Evolutionary conservation across 2,797 vertebrate species (phyloP).

Genomic region (Sebastiscus albofasciatus): DNA sequence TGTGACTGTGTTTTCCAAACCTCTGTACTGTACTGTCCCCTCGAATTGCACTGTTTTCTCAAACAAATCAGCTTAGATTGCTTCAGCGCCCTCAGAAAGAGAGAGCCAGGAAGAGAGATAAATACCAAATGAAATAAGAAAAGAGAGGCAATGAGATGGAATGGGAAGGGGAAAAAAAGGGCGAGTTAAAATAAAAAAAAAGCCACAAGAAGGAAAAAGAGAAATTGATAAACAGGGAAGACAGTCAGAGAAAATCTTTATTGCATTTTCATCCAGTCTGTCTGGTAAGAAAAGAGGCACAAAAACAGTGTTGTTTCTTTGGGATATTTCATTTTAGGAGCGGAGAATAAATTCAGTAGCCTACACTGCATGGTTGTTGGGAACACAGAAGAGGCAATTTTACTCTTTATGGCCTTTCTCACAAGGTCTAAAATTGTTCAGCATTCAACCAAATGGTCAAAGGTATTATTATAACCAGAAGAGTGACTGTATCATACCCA

Average conservation of each 20-base stretch:
- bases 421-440: constrained; percentile 4
- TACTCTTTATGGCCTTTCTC: background rate
- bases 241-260: constrained; percentile 33
- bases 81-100: constrained; percentile 15
- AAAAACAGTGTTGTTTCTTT: constrained; percentile 28
- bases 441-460: constrained; percentile 15
- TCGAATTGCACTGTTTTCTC: constrained; percentile 14
- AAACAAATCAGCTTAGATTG: constrained; percentile 51
- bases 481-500: background rate
- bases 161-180: background rate
- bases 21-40: background rate
- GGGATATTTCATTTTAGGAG: constrained; percentile 16
- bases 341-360: constrained; percentile 24
- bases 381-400: constrained; percentile 17
- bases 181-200: background rate
- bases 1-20: background rate
- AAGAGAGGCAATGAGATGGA: background rate
- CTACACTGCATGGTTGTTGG: background rate
- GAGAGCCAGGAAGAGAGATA: constrained; percentile 15
- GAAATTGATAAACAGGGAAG: constrained; percentile 24
- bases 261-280: constrained; percentile 44
- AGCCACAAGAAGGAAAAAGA: background rate
- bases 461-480: background rate
- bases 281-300: constrained; percentile 11
- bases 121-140: constrained; percentile 45